phyloP scores from a whole-genome alignment of 2,797 vertebrate genomes.

The Calcarius lapponicus region DNA sequence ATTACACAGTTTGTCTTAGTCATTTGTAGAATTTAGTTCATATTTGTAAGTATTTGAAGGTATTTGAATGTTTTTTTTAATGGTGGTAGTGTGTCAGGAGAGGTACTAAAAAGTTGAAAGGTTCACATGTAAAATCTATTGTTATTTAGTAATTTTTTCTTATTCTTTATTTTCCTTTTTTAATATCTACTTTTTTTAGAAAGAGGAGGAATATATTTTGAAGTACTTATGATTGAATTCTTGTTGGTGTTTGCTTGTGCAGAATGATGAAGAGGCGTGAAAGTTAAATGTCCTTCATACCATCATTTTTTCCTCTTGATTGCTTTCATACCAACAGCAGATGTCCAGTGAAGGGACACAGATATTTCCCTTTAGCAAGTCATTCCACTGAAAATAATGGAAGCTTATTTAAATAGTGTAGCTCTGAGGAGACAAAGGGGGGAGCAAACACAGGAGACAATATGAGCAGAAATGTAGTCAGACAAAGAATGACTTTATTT shows the following conservation, averaged over 20 bases:
- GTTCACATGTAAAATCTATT: background rate
- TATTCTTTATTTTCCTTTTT: background rate
- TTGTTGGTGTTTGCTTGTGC: conserved; percentile 47
- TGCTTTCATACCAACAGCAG: conserved; percentile 69
- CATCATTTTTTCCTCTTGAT: conserved; percentile 64
- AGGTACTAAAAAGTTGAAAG: background rate
- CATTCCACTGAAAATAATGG: conserved; percentile 74
- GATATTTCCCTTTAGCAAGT: conserved; percentile 73
- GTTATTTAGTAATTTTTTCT: background rate
- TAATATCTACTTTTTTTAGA: conserved; percentile 16
- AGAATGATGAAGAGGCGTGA: conserved; percentile 67
- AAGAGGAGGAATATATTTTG: conserved; percentile 13
- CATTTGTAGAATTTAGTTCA: background rate
- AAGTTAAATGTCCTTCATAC: conserved; percentile 70
- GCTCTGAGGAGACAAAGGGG: conserved; percentile 37
- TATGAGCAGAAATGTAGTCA: conserved; percentile 61
- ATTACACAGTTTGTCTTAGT: background rate
- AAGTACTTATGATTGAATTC: conserved; percentile 27
- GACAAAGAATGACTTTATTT: conserved; percentile 47
- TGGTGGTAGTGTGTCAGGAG: background rate
- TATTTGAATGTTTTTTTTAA: background rate
- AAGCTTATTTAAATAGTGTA: conserved; percentile 66
- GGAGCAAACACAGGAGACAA: conserved; percentile 8
- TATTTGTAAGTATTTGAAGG: background rate
- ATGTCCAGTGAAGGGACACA: conserved; percentile 71